Evolutionary conservation across 2,888 invertebrate species (phyloP), one percentile per base, ranked within the genome.

Genomic region (Falcaria lacertinaria): DNA sequence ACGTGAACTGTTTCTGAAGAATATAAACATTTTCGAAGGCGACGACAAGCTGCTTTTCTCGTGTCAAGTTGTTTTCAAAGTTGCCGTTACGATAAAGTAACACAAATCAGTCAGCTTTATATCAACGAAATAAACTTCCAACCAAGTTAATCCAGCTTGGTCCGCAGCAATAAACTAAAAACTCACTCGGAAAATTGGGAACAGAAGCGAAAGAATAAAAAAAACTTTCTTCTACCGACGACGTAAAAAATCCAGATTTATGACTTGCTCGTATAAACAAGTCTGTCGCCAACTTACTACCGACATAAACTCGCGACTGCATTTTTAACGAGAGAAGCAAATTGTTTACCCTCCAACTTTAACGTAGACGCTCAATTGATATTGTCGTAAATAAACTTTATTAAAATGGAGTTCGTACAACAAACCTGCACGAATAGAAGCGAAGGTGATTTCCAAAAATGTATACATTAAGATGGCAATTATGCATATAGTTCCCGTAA

Each of bases 171-270:
- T 59, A 60, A 63, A 58, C 42, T 59, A 45, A 56, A 45, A 51
- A 42, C 35, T 43, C 37, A 38, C 7, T 28, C 3, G 44, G 44
- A 52, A 61, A 64, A 63, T 64, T 44, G 58, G 39, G 56, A 62
- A 64, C 64, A 73, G 72, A 74, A 66, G 58, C 58, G 51, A 43
- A 60, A 55, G 68, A 75, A 79, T 76, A 76, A 76, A 80, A 81
- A 81, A 81, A 79, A 60, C 81, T 81, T 67, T 47, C 36, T 6
- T 22, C 11, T 11, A 11, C 45, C 54, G 62, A 69, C 72, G 64
- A 57, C 69, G 69, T 69, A 69, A 76, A 78, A 77, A 74, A 72
- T 61, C 65, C 63, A 64, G 67, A 72, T 81, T 78, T 79, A 80
- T 69, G 76, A 69, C 54, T 62, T 64, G 49, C 48, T 40, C 52